phyloP scores from a whole-genome alignment of 1,140 invertebrate genomes.

The Melipona quadrifasciata region DNA sequence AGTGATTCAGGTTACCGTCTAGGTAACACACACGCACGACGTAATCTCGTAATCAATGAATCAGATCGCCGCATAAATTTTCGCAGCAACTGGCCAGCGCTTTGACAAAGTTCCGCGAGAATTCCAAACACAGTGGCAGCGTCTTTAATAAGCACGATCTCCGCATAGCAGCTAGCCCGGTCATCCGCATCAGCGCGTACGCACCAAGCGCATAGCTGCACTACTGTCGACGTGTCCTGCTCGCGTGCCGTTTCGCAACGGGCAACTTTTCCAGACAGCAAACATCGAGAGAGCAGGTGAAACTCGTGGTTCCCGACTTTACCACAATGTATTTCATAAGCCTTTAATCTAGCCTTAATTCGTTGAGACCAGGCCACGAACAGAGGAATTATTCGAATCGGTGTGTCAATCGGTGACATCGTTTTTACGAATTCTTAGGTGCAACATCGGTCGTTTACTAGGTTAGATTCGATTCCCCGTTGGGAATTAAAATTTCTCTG shows the following conservation, averaged over 20 bases:
- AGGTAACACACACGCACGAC: no score
- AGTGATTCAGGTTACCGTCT: no score
- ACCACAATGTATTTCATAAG: neutral
- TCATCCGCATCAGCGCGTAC: slow-evolving; percentile 35
- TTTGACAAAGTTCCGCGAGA: slow-evolving; percentile 31
- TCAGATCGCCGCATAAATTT: neutral
- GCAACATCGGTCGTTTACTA: neutral
- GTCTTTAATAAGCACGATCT: slow-evolving; percentile 39
- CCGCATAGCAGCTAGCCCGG: slow-evolving; percentile 34
- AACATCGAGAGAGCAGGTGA: slow-evolving; percentile 9
- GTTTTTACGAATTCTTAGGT: neutral
- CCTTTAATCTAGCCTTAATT: slow-evolving; percentile 24
- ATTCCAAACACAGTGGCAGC: neutral
- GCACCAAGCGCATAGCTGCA: slow-evolving; percentile 36
- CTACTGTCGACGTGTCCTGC: slow-evolving; percentile 8
- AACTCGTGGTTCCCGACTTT: no score
- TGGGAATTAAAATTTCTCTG: no score
- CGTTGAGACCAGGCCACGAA: neutral
- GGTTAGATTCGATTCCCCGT: no score
- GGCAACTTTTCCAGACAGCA: neutral
- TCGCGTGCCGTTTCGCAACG: neutral
- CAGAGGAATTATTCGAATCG: neutral
- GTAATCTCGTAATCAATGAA: neutral
- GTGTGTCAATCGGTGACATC: neutral
- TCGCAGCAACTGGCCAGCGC: slow-evolving; percentile 13